A percentile compares a stretch with the other conserved stretches of the same genome.
phyloP scores from a whole-genome alignment of 35 echinoderm and acorn worm species.

The Nesometra sesokonis region DNA sequence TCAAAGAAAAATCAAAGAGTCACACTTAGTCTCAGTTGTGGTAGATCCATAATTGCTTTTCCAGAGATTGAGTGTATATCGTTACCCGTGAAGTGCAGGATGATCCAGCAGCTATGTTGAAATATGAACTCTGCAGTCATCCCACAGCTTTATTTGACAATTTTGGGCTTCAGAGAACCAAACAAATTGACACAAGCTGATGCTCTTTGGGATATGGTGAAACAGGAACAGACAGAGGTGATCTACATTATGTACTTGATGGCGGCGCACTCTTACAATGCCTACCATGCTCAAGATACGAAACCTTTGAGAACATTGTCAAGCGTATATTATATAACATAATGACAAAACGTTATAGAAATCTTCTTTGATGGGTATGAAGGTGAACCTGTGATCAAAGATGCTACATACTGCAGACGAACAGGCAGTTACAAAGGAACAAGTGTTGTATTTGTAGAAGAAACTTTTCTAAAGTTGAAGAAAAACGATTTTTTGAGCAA shows the following conservation, averaged over 20 bases:
- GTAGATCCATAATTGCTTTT: constrained; percentile 38
- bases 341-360: too few species aligned
- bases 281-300: constrained; percentile 29
- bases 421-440: constrained; percentile 21
- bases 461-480: constrained; percentile 26
- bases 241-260: too few species aligned
- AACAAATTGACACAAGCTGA: constrained; percentile 23
- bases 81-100: not conserved
- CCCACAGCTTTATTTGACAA: constrained; percentile 34
- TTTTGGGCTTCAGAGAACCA: constrained; percentile 27
- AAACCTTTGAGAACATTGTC: constrained; percentile 35
- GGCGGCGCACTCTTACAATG: constrained; percentile 24
- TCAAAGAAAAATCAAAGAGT: too few species aligned
- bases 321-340: constrained; percentile 21
- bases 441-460: constrained; percentile 18
- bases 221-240: constrained; percentile 30
- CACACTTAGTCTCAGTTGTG: constrained; percentile 20
- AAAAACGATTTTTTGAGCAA: constrained; percentile 33
- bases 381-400: too few species aligned
- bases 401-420: too few species aligned
- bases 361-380: constrained; percentile 13
- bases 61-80: constrained; percentile 25
- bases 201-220: constrained; percentile 25
- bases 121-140: constrained; percentile 32
- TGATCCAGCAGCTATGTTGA: constrained; percentile 25